phyloP scores from a whole-genome alignment of 2,113 vertebrate species.

The Dolichallabes microphthalmus region DNA sequence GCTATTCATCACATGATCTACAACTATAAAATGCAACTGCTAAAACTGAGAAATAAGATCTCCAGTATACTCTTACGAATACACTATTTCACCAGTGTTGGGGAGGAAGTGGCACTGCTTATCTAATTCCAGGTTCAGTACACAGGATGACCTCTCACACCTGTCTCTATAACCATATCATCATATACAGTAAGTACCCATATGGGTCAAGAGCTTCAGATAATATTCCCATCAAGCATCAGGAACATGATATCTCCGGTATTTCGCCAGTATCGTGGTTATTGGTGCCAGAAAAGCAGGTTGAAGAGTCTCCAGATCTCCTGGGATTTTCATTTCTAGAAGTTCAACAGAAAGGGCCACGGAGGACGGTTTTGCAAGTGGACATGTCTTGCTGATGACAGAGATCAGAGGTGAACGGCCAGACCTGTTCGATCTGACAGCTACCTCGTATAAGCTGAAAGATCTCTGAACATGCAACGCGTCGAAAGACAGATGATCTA shows the following conservation, averaged over 20 bases:
- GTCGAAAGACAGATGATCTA: not conserved
- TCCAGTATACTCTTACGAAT: not conserved
- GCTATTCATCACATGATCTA: not conserved
- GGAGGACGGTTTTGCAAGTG: not conserved
- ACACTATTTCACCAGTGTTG: not conserved
- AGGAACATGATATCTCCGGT: not conserved
- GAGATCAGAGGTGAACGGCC: not conserved
- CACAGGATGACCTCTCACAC: not conserved
- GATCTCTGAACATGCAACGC: not conserved
- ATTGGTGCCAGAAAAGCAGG: not conserved
- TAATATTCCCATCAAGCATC: not conserved
- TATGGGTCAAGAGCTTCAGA: not conserved
- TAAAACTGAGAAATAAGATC: not conserved
- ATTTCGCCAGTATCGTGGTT: not conserved
- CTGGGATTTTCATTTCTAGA: not conserved
- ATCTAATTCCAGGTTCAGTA: not conserved
- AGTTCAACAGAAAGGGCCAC: not conserved
- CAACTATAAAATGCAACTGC: not conserved
- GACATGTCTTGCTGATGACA: not conserved
- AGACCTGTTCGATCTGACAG: not conserved
- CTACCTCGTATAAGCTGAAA: not conserved
- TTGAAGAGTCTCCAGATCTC: not conserved
- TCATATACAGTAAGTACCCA: not conserved
- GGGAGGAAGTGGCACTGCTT: not conserved
- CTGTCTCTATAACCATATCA: not conserved